These are phyloP conservation scores for Callyntrura sp. DNA, from an alignment of 2,888 invertebrate species.

Conservation along the genomic window DNA sequence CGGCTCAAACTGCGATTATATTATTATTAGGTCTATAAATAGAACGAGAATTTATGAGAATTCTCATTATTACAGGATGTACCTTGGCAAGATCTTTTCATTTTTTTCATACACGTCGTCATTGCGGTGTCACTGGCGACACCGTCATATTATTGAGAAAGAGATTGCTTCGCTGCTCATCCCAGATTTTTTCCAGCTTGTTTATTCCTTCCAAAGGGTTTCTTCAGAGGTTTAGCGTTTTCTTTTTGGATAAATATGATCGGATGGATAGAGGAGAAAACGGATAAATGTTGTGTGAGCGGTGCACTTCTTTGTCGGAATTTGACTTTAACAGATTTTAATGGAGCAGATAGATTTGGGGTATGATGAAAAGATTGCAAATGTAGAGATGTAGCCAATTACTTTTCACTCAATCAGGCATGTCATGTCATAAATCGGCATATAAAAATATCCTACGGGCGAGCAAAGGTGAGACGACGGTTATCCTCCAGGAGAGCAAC, in stretches of 20 bases:
- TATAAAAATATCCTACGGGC: background rate
- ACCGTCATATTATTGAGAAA: slow-evolving; percentile 1
- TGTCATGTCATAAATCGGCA: background rate
- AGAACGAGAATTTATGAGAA: too few relatives aligned
- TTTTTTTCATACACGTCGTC: background rate
- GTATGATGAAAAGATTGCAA: background rate
- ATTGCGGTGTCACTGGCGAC: background rate
- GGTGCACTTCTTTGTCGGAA: background rate
- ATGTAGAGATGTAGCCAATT: background rate
- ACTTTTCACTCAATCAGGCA: background rate
- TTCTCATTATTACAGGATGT: background rate
- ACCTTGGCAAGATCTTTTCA: background rate
- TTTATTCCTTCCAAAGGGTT: background rate
- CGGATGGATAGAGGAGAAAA: background rate
- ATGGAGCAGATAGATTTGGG: background rate
- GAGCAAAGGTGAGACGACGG: background rate
- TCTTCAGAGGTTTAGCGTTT: background rate
- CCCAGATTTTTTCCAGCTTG: background rate
- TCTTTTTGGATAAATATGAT: background rate
- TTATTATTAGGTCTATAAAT: too few relatives aligned
- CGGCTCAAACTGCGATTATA: too few relatives aligned
- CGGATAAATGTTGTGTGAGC: background rate
- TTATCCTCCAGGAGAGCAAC: background rate
- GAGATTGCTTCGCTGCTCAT: slow-evolving; percentile 1
- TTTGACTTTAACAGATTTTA: background rate